Percentiles rank a stretch among this genome's conserved stretches.
These are phyloP conservation scores for Dioctria linearis DNA, from an alignment of 2,888 invertebrate species.

Conservation along the genomic window DNA sequence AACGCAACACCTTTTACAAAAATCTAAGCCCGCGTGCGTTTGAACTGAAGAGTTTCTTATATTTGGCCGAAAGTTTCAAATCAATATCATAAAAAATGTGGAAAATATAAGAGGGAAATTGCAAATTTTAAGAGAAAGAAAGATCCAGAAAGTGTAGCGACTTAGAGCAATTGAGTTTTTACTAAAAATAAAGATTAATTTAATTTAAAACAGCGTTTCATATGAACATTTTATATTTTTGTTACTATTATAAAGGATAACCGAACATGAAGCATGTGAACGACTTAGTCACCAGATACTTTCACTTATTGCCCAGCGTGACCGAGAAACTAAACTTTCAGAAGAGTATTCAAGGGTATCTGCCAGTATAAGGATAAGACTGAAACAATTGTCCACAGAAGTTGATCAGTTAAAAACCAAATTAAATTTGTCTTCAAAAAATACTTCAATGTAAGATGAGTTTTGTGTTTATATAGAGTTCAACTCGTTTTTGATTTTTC, in stretches of 20 bases:
- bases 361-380: constrained; percentile 74
- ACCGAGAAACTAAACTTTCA: constrained; percentile 73
- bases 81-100: no score
- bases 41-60: no score
- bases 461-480: background rate
- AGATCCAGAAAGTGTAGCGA: no score
- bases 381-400: constrained; percentile 77
- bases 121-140: no score
- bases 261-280: constrained; percentile 79
- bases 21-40: no score
- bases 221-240: constrained; percentile 5
- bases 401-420: constrained; percentile 75
- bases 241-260: constrained; percentile 71
- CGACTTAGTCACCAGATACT: constrained; percentile 77
- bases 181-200: no score
- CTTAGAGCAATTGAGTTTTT: no score
- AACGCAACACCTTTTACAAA: no score
- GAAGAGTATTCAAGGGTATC: constrained; percentile 75
- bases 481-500: no score
- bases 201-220: no score
- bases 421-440: constrained; percentile 72
- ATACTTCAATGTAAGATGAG: constrained; percentile 64
- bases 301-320: constrained; percentile 75
- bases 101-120: no score
- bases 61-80: no score